These are phyloP conservation scores for Okamejei kenojei DNA, from an alignment of 2,797 vertebrate species.

Conservation along the genomic window DNA sequence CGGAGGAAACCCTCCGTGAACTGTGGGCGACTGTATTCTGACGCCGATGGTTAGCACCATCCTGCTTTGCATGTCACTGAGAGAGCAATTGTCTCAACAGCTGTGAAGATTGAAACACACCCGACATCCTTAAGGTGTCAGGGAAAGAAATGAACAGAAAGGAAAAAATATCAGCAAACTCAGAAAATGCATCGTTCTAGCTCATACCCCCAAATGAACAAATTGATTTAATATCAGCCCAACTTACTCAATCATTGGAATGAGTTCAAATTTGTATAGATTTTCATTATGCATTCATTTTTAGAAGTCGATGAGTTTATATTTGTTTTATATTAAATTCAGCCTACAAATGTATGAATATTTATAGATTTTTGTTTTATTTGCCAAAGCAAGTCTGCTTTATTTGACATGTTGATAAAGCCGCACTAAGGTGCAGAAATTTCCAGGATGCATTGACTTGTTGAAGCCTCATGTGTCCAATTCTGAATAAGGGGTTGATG, in stretches of 20 bases:
- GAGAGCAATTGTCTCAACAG: background rate
- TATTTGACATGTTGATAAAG: background rate
- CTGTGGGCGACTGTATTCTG: background rate
- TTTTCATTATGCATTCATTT: background rate
- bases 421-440: background rate
- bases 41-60: background rate
- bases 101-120: background rate
- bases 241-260: background rate
- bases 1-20: background rate
- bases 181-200: background rate
- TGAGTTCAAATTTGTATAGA: background rate
- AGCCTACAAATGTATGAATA: background rate
- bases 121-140: slow-evolving; percentile 13
- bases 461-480: background rate
- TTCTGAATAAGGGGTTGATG: background rate
- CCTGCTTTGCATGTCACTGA: background rate
- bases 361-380: slow-evolving; percentile 1
- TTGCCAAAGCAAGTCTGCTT: background rate
- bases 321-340: slow-evolving; percentile 3
- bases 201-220: background rate
- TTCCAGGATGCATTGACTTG: background rate
- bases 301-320: background rate
- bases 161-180: background rate
- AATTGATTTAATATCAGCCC: slow-evolving; percentile 16
- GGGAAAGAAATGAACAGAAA: background rate